These are phyloP conservation scores for Sipha flava DNA, from an alignment of 1,140 invertebrate genomes.

Conservation along the genomic window DNA sequence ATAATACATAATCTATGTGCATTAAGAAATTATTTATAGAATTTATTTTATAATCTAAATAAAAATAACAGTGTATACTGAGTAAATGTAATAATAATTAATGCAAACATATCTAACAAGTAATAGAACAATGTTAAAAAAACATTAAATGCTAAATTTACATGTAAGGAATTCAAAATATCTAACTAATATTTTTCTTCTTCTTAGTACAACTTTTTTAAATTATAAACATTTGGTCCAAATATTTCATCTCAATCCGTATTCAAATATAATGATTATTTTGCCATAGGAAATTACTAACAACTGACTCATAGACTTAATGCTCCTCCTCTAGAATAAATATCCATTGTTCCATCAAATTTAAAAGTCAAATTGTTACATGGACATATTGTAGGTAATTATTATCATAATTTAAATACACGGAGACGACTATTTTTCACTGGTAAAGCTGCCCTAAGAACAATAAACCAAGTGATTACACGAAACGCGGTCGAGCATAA, in stretches of 20 bases:
- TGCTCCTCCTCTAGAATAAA: neutral
- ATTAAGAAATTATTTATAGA: too few species aligned
- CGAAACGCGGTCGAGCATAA: slow-evolving; percentile 23
- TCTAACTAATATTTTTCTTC: too few species aligned
- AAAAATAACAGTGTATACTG: too few species aligned
- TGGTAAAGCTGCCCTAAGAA: neutral
- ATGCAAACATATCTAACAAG: too few species aligned
- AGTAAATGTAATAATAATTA: too few species aligned
- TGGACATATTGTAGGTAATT: neutral
- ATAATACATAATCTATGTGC: too few species aligned
- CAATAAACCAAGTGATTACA: slow-evolving; percentile 25
- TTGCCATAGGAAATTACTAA: neutral
- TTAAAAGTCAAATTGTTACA: slow-evolving; percentile 18
- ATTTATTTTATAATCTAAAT: too few species aligned
- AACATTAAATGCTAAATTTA: too few species aligned
- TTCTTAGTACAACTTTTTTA: too few species aligned
- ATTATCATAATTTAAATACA: slow-evolving; percentile 24
- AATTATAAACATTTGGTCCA: too few species aligned
- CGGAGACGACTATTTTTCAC: neutral
- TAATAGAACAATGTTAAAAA: too few species aligned
- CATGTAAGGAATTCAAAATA: too few species aligned
- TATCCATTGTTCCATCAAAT: slow-evolving; percentile 12
- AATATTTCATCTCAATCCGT: neutral
- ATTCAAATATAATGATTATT: neutral
- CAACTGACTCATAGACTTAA: neutral